Base-by-base conservation (phyloP, 2,888 invertebrate genomes). In the Anagyrus pseudococci region DNA sequence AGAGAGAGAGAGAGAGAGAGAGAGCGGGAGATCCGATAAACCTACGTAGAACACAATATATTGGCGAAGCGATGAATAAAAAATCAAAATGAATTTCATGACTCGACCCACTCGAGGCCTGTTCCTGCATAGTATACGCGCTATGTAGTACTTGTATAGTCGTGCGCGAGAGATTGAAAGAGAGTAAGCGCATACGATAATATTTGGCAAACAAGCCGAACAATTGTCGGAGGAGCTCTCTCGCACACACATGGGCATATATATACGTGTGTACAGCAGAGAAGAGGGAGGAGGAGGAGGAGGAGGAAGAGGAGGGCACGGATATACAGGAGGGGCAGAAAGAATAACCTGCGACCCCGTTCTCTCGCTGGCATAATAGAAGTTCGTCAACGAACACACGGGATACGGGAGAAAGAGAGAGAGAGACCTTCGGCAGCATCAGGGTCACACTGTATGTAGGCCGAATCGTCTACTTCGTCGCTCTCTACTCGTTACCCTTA, bases 181-280 rank as follows among this genome's bases (percentile, higher is more conserved):
- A n/a, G n/a, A n/a, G n/a, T n/a, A n/a, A n/a, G n/a, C n/a, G n/a
- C n/a, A n/a, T n/a, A 20, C 44, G 54, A 63, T 62, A 62, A 62
- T 62, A 59, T 52, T 59, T 56, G 49, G 60, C 64, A 60, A 64
- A 64, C 64, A 53, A 46, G 49, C 10, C 57, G 49, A 54, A 64
- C 44, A 60, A 57, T 62, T 52, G 50, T 1, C 13, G 10, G 10
- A 44, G 50, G 37, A 46, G 3, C 4, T 7, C 7, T 22, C 20
- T 4, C 19, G 44, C 17, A 41, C 4, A 41, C 4, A 15, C n/a
- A 41, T 4, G 4, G 7, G 15, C 8, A 8, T 8, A 2, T 47
- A 23, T 19, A 23, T 47, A n/a, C n/a, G n/a, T 23, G 8, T 23
- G 20, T 15, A 15, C 47, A 10, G 6, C 13, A 15, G 8, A 22